Evolutionary conservation across 2,113 vertebrate genomes (phyloP), one percentile per base, ranked within the genome.

Genomic region (Saguinus imperator): DNA sequence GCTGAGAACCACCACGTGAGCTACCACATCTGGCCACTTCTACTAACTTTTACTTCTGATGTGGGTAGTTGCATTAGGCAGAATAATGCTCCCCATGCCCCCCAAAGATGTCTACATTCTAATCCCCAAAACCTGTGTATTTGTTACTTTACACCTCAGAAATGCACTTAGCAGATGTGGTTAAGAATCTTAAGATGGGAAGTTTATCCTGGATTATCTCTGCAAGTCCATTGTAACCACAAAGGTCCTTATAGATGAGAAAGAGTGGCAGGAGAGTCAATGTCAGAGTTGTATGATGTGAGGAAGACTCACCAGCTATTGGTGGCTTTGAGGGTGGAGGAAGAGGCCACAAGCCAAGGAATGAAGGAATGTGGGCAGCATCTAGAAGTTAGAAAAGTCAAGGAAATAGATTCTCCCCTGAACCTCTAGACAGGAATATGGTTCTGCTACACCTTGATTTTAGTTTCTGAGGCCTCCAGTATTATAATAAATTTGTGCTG

Each of bases 1-100:
- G 52, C 52, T 52, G 52, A 16, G 16, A 52, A 52, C 52, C 52
- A 52, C 52, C 16, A 5, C 5, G 5, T 52, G 52, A 52, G 52
- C 52, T 16, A 52, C 52, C 52, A 1, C 52, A 52, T 16, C 52
- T 1, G 52, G 52, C 52, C 52, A 84, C 64, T 91, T 95, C 50
- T 79, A 14, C 64, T 68, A 55, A 61, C 76, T 93, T 91, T 91
- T 94, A 43, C n/a, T 92, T 88, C 76, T 84, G 35, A 43, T 75
- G 21, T 70, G 58, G 40, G 3, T 80, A 80, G 72, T 68, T 77
- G 11, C 48, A 13, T 86, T 68, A 80, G 79, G 32, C 75, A 87
- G 66, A 94, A 87, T 77, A 88, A 72, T 40, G 20, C 1, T 68
- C 29, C 8, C 4, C 61, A 64, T 64, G 5, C 70, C 37, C 29